These are phyloP conservation scores for Rhimphoctona megacephalus DNA, from an alignment of 2,888 invertebrate genomes.

Conservation along the genomic window DNA sequence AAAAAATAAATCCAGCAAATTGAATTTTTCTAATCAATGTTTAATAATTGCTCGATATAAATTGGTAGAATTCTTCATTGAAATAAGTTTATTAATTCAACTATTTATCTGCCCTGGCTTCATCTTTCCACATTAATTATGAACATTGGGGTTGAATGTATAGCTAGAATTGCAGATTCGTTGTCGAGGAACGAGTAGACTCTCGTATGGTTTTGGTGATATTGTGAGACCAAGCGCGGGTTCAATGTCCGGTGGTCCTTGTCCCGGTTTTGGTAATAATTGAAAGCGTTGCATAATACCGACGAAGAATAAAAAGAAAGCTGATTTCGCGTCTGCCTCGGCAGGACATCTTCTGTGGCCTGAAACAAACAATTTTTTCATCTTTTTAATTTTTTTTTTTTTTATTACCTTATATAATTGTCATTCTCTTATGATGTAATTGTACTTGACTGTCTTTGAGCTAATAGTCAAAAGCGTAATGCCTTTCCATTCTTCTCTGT, in stretches of 20 bases:
- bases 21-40: background rate
- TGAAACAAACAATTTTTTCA: constrained; percentile 77
- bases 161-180: constrained; percentile 6
- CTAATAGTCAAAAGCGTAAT: background rate
- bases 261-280: constrained; percentile 84
- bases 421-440: too few species aligned
- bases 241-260: constrained; percentile 83
- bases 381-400: background rate
- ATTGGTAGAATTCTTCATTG: constrained; percentile 13
- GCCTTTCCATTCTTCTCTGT: too few species aligned
- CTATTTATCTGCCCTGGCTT: constrained; percentile 41
- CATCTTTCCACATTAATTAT: constrained; percentile 61
- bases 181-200: constrained; percentile 81
- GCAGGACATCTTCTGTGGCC: constrained; percentile 89
- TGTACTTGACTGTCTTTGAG: background rate
- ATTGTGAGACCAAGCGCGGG: constrained; percentile 87
- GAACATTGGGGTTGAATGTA: background rate
- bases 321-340: constrained; percentile 87
- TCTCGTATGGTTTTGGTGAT: constrained; percentile 86
- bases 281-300: constrained; percentile 87
- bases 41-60: background rate
- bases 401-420: background rate
- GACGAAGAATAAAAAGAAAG: constrained; percentile 88
- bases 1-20: background rate
- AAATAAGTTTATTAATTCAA: background rate